phyloP scores from a whole-genome alignment of 2,113 vertebrate species.

The Taurulus bubalis region DNA sequence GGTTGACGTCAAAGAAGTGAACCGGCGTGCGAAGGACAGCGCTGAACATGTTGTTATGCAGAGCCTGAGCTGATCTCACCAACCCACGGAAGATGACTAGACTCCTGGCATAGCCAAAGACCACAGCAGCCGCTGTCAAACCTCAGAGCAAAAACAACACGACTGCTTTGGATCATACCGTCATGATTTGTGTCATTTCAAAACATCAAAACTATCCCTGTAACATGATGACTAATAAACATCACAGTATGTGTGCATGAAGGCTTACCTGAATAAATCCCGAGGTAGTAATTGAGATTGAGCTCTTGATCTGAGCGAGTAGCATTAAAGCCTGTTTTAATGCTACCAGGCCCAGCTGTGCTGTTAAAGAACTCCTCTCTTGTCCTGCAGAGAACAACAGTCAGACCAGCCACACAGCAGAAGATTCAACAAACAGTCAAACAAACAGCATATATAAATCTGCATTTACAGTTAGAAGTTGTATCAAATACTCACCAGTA shows the following conservation, averaged over 20 bases:
- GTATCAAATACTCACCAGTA: conserved; percentile 84
- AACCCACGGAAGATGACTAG: conserved; percentile 87
- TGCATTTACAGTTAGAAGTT: background rate
- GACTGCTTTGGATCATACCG: background rate
- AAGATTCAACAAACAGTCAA: background rate
- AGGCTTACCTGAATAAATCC: conserved; percentile 89
- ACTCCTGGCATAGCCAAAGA: conserved; percentile 86
- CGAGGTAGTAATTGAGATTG: conserved; percentile 86
- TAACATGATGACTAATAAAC: background rate
- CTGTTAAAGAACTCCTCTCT: conserved; percentile 50
- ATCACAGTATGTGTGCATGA: background rate
- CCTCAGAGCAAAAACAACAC: conserved; percentile 76
- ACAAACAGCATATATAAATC: background rate
- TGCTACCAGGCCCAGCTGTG: background rate
- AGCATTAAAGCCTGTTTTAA: conserved; percentile 16
- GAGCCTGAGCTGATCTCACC: conserved; percentile 85
- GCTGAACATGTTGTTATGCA: conserved; percentile 92
- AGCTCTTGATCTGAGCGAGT: conserved; percentile 51
- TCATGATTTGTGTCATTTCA: background rate
- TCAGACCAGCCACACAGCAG: background rate
- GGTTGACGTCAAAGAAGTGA: conserved; percentile 93
- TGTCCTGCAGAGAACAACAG: conserved; percentile 61
- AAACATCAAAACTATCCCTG: background rate
- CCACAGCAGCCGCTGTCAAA: conserved; percentile 84
- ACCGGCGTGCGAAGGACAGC: conserved; percentile 88